Evolutionary conservation across 92 coral and sea anemone species (phyloP), one percentile per base, ranked within the genome.

Genomic region (Actinostola sp.): DNA sequence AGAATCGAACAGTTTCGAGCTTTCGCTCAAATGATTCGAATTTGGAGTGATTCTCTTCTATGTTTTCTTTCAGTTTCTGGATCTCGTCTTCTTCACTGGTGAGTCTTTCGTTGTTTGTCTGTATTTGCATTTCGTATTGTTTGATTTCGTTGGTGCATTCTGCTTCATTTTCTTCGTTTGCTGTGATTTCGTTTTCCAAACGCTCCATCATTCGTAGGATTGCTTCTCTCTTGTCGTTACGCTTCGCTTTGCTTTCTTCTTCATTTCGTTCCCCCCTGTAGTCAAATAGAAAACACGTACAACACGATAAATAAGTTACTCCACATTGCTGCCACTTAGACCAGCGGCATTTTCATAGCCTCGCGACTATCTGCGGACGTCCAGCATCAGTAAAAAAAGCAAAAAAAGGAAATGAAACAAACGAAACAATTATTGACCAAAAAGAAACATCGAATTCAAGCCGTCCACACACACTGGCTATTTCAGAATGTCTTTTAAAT

Each of bases 121-220:
- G 84, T 23, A 93, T 85, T 74, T 93, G 90, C 55, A 76, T 63
- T 66, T 91, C 94, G 67, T 57, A 82, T 38, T 75, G 85, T 44
- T 91, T 82, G 63, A 81, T 78, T 28, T 90, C 92, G 57, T 77
- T 73, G 57, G 41, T 51, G 20, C 79, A 36, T 33, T 93, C 89
- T 15, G 70, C 81, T 51, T 88, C 90, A 1, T 66, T 64, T 15
- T 91, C 90, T 55, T 93, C 92, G 50, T 77, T 85, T 4, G 77
- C 35, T 28, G 71, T 41, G 17, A 91, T 88, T 50, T 93, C 97
- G 29, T 81, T 88, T 53, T 93, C 97, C 35, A 88, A 71, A 3
- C 90, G 82, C 46, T 93, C 97, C 48, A 91, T 88, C 96, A 93
- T 84, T 38, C 90, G 89, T 58, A 88, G 79, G 26, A 93, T 23